phyloP scores from a whole-genome alignment of 2,113 vertebrate genomes.

The Halichoerus grypus region DNA sequence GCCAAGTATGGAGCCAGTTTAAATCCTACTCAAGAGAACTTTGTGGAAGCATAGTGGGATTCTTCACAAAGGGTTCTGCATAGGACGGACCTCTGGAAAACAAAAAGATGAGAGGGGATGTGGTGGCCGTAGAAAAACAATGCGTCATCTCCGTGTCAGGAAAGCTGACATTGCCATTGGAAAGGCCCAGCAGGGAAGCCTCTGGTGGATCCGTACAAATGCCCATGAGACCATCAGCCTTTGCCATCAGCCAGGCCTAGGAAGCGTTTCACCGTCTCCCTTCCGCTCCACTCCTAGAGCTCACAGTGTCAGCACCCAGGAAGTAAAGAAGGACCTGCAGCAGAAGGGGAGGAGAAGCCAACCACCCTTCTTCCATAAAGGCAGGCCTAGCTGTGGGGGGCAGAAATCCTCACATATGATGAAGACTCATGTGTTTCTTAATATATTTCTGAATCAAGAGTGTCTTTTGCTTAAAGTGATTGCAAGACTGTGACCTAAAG shows the following conservation, averaged over 20 bases:
- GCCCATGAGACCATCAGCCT: background rate
- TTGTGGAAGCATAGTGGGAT: background rate
- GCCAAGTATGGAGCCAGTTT: background rate
- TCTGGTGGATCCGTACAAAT: background rate
- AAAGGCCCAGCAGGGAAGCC: background rate
- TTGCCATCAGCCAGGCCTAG: background rate
- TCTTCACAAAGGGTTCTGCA: background rate
- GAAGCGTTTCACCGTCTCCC: background rate
- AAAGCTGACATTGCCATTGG: background rate
- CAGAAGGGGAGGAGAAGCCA: background rate
- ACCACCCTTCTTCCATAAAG: background rate
- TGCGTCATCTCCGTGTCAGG: background rate
- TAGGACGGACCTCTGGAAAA: background rate
- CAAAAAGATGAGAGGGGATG: background rate
- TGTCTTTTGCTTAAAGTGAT: background rate
- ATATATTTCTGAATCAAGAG: background rate
- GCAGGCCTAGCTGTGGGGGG: background rate
- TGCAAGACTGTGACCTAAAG: background rate
- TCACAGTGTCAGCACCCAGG: background rate
- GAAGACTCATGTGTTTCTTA: background rate
- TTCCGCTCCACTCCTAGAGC: background rate
- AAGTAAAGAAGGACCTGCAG: background rate
- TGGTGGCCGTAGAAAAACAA: background rate
- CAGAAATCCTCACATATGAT: background rate
- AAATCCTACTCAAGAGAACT: background rate